Base-by-base conservation (phyloP, 2,797 vertebrate species). In the Peromyscus nudipes region DNA sequence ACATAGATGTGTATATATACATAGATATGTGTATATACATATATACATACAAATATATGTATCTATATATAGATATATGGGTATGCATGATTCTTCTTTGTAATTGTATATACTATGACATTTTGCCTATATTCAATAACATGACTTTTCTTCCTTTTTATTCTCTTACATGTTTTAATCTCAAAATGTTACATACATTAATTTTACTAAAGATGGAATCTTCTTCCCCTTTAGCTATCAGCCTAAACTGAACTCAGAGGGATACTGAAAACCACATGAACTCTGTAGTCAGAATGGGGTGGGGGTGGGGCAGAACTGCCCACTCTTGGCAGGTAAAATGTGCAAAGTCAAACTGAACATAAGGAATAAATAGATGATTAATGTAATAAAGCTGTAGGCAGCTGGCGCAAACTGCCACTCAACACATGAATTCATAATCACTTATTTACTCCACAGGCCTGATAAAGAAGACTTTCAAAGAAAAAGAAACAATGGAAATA, bases 341-440 rank as follows among this genome's bases (percentile, higher is more conserved):
- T 69, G 75, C 23, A 55, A 89, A 94, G 69, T n/a, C 3, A 7
- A 84, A 21, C 21, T 80, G 71, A 84, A 65, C 16, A 3, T 73
- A 79, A 84, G 43, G 43, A 37, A 71, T 40, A 94, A 94, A 65
- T 27, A 89, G 79, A 65, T 73, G 71, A 84, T 92, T 64, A 84
- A 92, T 34, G 3, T 64, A 89, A 77, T 31, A 23, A 29, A 62
- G 60, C 11, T 91, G 34, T 31, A 92, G n/a, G 62, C 6, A 69
- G 37, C 34, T 80, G 57, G 31, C 55, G 67, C 29, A 85, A 31
- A 43, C 13, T 79, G 21, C 55, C 43, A 89, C 19, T 92, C n/a
- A 46, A 23, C 31, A 55, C 49, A 34, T 49, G 17, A 89, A 92
- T 73, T 89, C 69, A 80, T 65, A 85, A 79, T 69, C 71, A 65